Evolutionary conservation across 2,113 vertebrate genomes (phyloP).

Genomic region (Myrmophylax atrothorax): DNA sequence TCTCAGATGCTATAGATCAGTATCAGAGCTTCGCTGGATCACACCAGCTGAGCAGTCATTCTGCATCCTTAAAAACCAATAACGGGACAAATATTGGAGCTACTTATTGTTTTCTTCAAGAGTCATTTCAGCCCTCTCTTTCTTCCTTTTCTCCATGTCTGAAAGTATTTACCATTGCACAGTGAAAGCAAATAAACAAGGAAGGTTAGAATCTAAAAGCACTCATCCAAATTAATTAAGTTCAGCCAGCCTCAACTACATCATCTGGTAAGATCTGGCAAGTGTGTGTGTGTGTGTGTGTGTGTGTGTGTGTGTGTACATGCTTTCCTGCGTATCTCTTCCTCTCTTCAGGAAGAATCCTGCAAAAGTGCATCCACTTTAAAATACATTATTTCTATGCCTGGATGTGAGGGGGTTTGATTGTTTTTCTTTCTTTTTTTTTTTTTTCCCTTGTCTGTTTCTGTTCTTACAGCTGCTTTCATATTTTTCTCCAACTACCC

Average conservation of each 20-base stretch:
- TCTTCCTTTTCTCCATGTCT: slow-evolving; percentile 15
- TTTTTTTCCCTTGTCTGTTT: neutral
- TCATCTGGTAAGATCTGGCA: slow-evolving; percentile 57
- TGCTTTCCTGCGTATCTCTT: neutral
- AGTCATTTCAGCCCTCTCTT: neutral
- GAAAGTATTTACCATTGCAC: slow-evolving; percentile 63
- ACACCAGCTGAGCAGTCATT: neutral
- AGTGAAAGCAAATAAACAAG: slow-evolving; percentile 59
- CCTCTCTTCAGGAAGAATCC: neutral
- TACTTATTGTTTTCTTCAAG: neutral
- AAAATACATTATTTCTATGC: neutral
- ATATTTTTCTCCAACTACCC: slow-evolving; percentile 30
- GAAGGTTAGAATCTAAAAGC: slow-evolving; percentile 68
- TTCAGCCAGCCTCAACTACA: slow-evolving; percentile 62
- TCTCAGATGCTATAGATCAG: neutral
- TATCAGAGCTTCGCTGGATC: neutral
- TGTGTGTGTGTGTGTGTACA: neutral
- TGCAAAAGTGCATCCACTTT: slow-evolving; percentile 16
- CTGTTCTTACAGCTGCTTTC: slow-evolving; percentile 47
- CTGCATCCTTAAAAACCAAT: neutral
- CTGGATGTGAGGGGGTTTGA: neutral
- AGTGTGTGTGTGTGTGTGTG: neutral
- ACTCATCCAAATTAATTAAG: slow-evolving; percentile 72
- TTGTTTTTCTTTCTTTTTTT: neutral
- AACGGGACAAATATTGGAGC: neutral